Percentiles rank a stretch among this genome's conserved stretches.
phyloP scores from a whole-genome alignment of 2,797 vertebrate genomes.

The Hyperoplus immaculatus region DNA sequence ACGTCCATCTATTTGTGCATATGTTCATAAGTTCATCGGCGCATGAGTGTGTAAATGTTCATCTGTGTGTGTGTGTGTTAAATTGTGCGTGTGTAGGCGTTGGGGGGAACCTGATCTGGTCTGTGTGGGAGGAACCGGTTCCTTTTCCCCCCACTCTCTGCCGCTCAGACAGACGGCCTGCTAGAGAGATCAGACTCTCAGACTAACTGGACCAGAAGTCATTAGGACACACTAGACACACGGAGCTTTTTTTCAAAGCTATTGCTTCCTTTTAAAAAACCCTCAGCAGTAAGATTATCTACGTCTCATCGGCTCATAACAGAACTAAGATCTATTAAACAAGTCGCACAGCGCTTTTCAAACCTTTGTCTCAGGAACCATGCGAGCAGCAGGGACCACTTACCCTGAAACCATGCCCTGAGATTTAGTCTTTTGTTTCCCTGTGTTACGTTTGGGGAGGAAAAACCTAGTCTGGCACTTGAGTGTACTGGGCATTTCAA shows the following conservation, averaged over 20 bases:
- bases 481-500: conserved; percentile 60
- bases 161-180: conserved; percentile 83
- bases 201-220: conserved; percentile 83
- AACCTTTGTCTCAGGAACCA: conserved; percentile 61
- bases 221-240: conserved; percentile 81
- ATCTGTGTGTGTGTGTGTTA: conserved; percentile 69
- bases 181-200: conserved; percentile 84
- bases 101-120: conserved; percentile 81
- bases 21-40: conserved; percentile 64
- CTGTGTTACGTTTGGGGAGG: conserved; percentile 33
- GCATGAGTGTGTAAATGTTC: conserved; percentile 71
- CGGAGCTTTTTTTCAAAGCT: conserved; percentile 62
- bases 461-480: conserved; percentile 52
- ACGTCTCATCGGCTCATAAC: conserved; percentile 58
- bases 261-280: conserved; percentile 70
- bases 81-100: conserved; percentile 77
- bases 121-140: conserved; percentile 82
- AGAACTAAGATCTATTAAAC: conserved; percentile 66
- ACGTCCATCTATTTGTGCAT: conserved; percentile 67
- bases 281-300: conserved; percentile 70
- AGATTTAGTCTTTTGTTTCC: conserved; percentile 66
- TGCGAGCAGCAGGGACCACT: conserved; percentile 66
- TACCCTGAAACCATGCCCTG: conserved; percentile 50
- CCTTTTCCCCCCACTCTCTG: conserved; percentile 51
- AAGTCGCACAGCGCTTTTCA: conserved; percentile 54